phyloP scores from a whole-genome alignment of 2,113 vertebrate genomes.

The Microcebus tavaratra region DNA sequence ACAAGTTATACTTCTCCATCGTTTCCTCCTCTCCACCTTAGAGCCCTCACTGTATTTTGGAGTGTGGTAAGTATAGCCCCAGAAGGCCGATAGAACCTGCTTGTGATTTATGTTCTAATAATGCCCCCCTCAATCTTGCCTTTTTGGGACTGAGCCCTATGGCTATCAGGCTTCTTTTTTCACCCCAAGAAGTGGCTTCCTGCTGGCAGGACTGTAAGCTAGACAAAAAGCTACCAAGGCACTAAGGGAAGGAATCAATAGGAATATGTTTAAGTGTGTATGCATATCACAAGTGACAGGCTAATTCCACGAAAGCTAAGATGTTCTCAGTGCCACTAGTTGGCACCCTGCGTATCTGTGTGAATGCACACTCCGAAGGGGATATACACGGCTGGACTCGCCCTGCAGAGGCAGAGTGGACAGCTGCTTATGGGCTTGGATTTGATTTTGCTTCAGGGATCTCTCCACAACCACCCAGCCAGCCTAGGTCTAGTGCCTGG shows the following conservation, averaged over 20 bases:
- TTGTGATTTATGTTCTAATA: not conserved
- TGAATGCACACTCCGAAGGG: not conserved
- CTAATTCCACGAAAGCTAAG: conserved; percentile 52
- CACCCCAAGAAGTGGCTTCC: conserved; percentile 30
- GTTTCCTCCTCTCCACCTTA: not conserved
- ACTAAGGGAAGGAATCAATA: conserved; percentile 22
- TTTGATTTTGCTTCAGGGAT: conserved; percentile 24
- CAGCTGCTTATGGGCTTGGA: not conserved
- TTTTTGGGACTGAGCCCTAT: not conserved
- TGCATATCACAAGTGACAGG: conserved; percentile 62
- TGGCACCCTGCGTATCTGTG: not conserved
- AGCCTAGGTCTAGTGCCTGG: not conserved
- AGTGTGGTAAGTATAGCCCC: not conserved
- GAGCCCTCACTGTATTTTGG: not conserved
- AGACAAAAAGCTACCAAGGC: conserved; percentile 59
- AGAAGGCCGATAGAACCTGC: not conserved
- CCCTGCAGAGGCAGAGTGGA: not conserved
- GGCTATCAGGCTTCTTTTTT: not conserved
- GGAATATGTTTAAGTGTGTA: conserved; percentile 33
- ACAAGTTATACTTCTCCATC: not conserved
- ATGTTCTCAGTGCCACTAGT: conserved; percentile 24
- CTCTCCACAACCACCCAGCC: not conserved
- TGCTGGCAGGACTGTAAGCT: conserved; percentile 14
- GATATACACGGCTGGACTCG: not conserved
- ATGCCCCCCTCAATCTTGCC: fast-evolving